Conservation (phyloP, 1,140 invertebrate genomes). For the Drosophila elegans region DNA sequence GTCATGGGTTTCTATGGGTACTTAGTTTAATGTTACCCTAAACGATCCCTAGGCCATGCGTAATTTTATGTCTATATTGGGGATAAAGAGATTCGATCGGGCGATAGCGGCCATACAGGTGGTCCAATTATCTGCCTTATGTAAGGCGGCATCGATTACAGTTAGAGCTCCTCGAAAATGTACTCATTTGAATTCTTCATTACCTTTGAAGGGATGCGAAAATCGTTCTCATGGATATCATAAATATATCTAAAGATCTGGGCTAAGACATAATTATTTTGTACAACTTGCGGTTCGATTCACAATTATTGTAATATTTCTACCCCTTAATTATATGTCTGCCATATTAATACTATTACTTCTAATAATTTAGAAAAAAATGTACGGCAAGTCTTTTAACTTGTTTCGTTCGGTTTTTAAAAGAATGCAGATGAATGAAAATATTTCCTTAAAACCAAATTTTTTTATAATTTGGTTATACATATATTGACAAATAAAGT, state of each 20-base stretch:
- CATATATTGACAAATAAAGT: too few relatives aligned
- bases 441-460: too few relatives aligned
- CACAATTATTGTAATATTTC: neutral
- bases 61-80: conserved; percentile 52
- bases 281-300: neutral
- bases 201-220: neutral
- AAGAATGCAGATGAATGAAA: too few relatives aligned
- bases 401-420: too few relatives aligned
- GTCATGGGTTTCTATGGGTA: conserved; percentile 40
- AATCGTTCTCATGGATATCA: conserved; percentile 1
- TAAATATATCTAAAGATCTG: neutral
- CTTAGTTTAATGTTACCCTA: conserved; percentile 58
- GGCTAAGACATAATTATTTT: neutral
- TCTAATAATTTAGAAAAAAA: too few relatives aligned
- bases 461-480: too few relatives aligned
- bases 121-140: conserved; percentile 47
- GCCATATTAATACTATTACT: too few relatives aligned
- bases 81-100: conserved; percentile 39
- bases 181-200: neutral
- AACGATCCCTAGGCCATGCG: conserved; percentile 45
- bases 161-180: conserved; percentile 1
- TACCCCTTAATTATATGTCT: too few relatives aligned
- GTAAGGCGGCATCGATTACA: neutral
- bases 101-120: conserved; percentile 52
- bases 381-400: too few relatives aligned